phyloP scores from a whole-genome alignment of 2,797 vertebrate genomes.

The Falco berigora region DNA sequence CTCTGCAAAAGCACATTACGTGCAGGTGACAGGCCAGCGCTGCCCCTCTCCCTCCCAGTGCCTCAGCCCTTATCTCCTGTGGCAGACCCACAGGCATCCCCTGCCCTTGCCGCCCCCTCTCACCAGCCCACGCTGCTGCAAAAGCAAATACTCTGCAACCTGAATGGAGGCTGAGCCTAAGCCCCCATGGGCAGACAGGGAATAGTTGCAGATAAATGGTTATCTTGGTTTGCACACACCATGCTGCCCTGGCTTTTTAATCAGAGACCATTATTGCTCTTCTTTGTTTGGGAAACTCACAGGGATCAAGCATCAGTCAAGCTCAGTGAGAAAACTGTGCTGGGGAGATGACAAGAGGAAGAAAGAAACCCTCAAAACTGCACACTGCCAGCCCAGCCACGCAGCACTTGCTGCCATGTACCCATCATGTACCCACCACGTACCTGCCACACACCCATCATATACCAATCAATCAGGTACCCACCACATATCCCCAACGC shows the following conservation, averaged over 20 bases:
- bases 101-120: background rate
- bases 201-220: background rate
- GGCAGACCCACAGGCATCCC: background rate
- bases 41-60: background rate
- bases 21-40: background rate
- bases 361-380: background rate
- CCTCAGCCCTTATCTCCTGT: background rate
- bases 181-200: background rate
- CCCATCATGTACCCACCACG: rapidly evolving
- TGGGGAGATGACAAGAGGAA: background rate
- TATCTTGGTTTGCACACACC: background rate
- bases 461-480: background rate
- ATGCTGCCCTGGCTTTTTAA: background rate
- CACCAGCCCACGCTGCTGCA: background rate
- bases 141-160: background rate
- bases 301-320: background rate
- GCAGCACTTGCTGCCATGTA: background rate
- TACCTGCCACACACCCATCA: background rate
- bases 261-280: background rate
- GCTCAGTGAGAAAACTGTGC: background rate
- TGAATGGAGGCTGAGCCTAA: background rate
- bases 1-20: background rate
- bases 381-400: background rate
- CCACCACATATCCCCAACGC: background rate
- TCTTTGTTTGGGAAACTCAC: background rate